Conservation (phyloP, 2,113 vertebrate species). For the Baryphthengus martii region DNA sequence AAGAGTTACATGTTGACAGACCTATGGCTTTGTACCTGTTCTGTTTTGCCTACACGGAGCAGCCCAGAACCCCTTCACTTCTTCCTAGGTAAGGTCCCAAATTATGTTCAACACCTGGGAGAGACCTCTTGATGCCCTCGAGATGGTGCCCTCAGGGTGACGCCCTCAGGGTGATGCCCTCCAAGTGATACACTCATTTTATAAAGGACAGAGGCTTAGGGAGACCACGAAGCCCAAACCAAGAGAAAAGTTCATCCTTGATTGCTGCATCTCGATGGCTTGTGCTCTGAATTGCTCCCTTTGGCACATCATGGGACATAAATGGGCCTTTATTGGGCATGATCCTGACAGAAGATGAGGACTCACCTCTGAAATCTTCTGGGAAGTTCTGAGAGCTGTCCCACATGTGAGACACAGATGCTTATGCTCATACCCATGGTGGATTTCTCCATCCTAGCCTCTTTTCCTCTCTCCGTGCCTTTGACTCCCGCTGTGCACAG, state of each 20-base stretch:
- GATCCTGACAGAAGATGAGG: background rate
- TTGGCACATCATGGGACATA: accelerated
- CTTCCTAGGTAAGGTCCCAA: background rate
- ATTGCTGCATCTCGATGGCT: background rate
- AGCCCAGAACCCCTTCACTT: background rate
- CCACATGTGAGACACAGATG: too few species aligned
- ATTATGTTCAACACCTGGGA: background rate
- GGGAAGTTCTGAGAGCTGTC: background rate
- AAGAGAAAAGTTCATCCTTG: background rate
- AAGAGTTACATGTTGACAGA: background rate
- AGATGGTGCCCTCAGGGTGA: background rate
- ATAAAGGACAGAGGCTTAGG: background rate
- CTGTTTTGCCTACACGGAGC: background rate
- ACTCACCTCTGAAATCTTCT: background rate
- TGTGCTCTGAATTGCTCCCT: background rate
- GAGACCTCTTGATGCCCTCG: background rate
- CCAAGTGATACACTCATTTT: background rate
- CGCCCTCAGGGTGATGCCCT: background rate
- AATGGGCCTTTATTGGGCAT: background rate
- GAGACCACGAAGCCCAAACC: background rate
- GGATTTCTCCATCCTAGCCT: background rate
- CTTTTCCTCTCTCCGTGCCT: background rate
- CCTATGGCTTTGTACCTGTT: background rate
- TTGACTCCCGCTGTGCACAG: accelerated
- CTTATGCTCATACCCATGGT: background rate